Evolutionary conservation across 2,113 vertebrate genomes (phyloP).

Genomic region (Opisthocomus hoazin): DNA sequence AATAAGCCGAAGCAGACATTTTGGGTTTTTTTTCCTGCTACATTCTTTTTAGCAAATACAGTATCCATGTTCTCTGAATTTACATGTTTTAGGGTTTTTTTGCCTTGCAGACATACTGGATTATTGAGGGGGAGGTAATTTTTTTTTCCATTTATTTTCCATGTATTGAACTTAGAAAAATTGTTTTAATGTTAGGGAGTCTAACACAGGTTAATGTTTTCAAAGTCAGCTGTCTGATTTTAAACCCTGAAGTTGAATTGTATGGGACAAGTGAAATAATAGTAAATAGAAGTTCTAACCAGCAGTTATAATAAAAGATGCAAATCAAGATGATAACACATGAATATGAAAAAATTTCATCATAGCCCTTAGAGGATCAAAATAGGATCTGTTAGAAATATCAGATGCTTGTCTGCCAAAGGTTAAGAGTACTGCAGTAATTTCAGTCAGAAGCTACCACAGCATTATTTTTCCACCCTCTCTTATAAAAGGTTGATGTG

Average conservation of each 20-base stretch:
- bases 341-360: background rate
- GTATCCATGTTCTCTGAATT: background rate
- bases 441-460: background rate
- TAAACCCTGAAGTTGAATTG: background rate
- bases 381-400: background rate
- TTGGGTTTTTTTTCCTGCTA: background rate
- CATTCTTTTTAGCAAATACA: background rate
- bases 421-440: background rate
- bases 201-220: background rate
- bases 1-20: background rate
- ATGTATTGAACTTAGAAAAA: background rate
- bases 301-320: background rate
- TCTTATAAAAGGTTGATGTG: background rate
- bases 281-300: background rate
- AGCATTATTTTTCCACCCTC: background rate
- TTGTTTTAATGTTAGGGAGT: background rate
- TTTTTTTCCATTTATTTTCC: background rate
- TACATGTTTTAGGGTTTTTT: fast-evolving
- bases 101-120: background rate
- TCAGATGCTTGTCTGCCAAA: background rate
- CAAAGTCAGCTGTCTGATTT: background rate
- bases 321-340: background rate
- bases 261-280: background rate
- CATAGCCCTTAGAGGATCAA: background rate
- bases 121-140: background rate